phyloP scores from a whole-genome alignment of 2,888 invertebrate genomes.

The Aleiodes testaceus region DNA sequence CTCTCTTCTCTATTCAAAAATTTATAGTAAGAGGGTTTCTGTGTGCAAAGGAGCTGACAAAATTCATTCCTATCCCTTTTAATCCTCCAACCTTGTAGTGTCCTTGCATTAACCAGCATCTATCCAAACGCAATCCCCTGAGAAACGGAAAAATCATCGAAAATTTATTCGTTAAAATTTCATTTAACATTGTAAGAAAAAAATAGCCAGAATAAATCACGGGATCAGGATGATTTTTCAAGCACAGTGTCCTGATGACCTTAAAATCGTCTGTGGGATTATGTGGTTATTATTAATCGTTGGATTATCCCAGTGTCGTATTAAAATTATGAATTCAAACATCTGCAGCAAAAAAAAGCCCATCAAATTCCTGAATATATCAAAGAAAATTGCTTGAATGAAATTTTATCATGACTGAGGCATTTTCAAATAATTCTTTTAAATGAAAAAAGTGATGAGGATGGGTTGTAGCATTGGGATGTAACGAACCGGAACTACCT shows the following conservation, averaged over 20 bases:
- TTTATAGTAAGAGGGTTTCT: not conserved
- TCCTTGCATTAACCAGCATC: conserved; percentile 18
- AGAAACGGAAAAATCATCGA: not conserved
- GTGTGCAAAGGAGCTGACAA: conserved; percentile 5
- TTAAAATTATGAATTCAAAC: not conserved
- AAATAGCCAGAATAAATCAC: conserved; percentile 18
- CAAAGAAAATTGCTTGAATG: not conserved
- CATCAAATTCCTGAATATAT: not conserved
- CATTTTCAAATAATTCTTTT: conserved; percentile 8
- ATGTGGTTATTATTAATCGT: conserved; percentile 35
- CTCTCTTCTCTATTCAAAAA: conserved; percentile 10
- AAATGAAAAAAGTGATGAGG: conserved; percentile 16
- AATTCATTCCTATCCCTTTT: conserved; percentile 20
- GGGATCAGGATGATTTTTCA: conserved; percentile 13
- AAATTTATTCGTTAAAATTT: conserved; percentile 18
- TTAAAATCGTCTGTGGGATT: conserved; percentile 21
- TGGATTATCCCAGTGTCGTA: conserved; percentile 31
- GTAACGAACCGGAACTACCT: conserved; percentile 34
- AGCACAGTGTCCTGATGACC: conserved; percentile 11
- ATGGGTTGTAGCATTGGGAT: conserved; percentile 13
- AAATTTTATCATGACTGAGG: not conserved
- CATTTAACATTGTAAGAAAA: not conserved
- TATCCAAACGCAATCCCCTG: not conserved
- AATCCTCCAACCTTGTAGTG: conserved; percentile 9
- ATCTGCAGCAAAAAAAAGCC: not conserved